phyloP scores from a whole-genome alignment of 2,113 vertebrate genomes.

The Urocolius indicus region DNA sequence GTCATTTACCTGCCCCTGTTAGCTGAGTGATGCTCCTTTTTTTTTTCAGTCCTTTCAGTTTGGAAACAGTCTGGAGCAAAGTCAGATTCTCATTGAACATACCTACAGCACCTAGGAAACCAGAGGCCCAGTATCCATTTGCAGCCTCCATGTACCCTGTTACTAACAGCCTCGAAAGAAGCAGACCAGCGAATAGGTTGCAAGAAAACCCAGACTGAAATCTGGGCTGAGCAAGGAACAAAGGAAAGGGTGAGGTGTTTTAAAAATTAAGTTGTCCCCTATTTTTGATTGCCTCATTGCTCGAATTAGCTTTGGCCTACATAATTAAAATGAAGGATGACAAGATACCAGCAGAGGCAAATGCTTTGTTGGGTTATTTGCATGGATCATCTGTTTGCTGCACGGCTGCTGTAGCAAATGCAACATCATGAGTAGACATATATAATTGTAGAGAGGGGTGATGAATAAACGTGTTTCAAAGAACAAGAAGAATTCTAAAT shows the following conservation, averaged over 20 bases:
- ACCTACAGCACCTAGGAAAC: neutral
- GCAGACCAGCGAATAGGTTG: neutral
- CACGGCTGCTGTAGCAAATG: conserved; percentile 69
- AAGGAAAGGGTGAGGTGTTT: neutral
- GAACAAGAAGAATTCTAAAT: conserved; percentile 78
- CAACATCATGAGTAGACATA: conserved; percentile 58
- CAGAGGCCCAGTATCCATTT: neutral
- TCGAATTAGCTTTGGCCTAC: conserved; percentile 47
- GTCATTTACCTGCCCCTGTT: neutral
- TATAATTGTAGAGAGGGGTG: conserved; percentile 70
- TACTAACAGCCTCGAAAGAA: neutral
- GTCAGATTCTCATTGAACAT: neutral
- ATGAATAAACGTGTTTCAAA: conserved; percentile 82
- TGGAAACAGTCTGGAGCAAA: neutral
- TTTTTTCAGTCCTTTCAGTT: neutral
- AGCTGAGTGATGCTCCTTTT: neutral
- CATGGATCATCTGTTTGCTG: conserved; percentile 22
- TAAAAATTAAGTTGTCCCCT: neutral
- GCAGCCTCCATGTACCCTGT: neutral
- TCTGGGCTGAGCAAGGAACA: neutral
- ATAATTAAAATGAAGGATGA: conserved; percentile 31
- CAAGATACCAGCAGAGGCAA: conserved; percentile 22
- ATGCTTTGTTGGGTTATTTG: conserved; percentile 11
- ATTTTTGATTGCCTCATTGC: conserved; percentile 32
- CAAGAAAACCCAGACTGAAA: neutral